Percentiles rank a stretch among this genome's conserved stretches.
Evolutionary conservation across 2,888 invertebrate species (phyloP).

Genomic region (Cataglyphis albicans): DNA sequence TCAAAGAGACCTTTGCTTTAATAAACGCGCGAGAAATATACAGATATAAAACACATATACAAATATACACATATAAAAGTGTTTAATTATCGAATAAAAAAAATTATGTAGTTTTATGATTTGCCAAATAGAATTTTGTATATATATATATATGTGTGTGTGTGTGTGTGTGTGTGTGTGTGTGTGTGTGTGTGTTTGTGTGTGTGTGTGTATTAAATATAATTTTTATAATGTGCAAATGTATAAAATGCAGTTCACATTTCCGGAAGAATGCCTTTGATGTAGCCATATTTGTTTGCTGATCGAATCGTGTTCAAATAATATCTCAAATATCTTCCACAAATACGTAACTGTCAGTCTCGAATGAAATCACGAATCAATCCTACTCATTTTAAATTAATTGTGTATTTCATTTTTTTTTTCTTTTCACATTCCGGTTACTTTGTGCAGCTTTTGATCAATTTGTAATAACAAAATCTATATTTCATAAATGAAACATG

Average conservation of each 20-base stretch:
- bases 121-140: neutral
- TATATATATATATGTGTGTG: neutral
- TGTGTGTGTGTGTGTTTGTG: neutral
- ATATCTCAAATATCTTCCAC: conserved; percentile 26
- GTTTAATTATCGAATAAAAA: neutral
- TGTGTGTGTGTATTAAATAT: conserved; percentile 22
- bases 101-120: conserved; percentile 23
- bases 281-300: conserved; percentile 19
- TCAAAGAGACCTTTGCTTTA: conserved; percentile 1
- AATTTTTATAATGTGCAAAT: conserved; percentile 16
- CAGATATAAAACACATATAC: too few species aligned
- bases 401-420: conserved; percentile 20
- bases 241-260: conserved; percentile 26
- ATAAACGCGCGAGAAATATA: conserved; percentile 3
- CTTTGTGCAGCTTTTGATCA: conserved; percentile 12
- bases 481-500: neutral
- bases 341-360: neutral
- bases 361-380: conserved; percentile 29
- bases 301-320: conserved; percentile 19
- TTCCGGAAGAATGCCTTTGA: conserved; percentile 10
- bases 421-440: conserved; percentile 10
- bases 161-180: neutral
- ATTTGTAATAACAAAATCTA: neutral
- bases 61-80: too few species aligned
- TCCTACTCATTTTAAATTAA: conserved; percentile 23